phyloP scores from a whole-genome alignment of 2,113 vertebrate genomes.

The Typhlomys cinereus region DNA sequence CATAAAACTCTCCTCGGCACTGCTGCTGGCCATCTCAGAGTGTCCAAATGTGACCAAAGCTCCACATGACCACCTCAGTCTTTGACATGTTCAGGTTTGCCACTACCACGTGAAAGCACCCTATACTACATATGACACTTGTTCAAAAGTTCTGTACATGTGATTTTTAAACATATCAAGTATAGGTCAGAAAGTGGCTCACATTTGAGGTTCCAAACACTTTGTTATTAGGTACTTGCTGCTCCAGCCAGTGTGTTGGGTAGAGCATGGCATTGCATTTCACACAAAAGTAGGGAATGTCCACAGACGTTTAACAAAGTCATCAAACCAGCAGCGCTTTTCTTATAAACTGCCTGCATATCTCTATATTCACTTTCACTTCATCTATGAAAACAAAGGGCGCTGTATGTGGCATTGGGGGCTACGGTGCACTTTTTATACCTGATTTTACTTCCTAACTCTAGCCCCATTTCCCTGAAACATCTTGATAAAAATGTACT shows the following conservation, averaged over 20 bases:
- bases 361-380: neutral
- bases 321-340: neutral
- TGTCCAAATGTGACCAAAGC: neutral
- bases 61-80: neutral
- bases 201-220: neutral
- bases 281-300: neutral
- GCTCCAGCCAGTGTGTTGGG: neutral
- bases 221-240: neutral
- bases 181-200: neutral
- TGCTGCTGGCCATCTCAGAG: neutral
- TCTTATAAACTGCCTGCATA: neutral
- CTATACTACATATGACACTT: neutral
- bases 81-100: neutral
- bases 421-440: accelerated
- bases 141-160: neutral
- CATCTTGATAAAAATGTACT: neutral
- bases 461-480: neutral
- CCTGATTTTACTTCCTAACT: neutral
- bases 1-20: neutral
- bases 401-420: neutral
- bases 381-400: neutral
- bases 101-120: neutral
- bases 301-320: neutral
- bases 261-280: neutral
- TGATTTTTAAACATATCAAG: neutral